phyloP scores from a whole-genome alignment of 1,140 invertebrate species.

The Ostrea edulis region DNA sequence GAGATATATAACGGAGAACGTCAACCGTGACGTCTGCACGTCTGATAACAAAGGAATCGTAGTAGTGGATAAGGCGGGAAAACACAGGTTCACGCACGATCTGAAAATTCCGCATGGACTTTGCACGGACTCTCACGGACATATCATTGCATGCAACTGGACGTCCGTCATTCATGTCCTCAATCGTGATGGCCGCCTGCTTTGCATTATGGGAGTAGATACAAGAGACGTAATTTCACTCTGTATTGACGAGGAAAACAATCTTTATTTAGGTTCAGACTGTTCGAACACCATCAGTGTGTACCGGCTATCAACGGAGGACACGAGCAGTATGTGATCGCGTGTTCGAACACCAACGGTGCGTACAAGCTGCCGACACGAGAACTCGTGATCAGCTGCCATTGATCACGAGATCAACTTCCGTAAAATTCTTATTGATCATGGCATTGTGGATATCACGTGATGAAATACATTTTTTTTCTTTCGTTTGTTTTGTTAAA shows the following conservation, averaged over 20 bases:
- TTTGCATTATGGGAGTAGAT: background rate
- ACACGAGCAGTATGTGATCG: background rate
- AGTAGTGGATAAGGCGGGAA: background rate
- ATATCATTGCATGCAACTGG: background rate
- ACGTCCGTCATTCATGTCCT: background rate
- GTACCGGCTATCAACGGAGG: background rate
- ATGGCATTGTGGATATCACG: no score
- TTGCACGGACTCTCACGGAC: background rate
- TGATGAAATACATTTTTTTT: no score
- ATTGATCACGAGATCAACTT: no score
- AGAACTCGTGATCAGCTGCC: no score
- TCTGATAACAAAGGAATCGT: background rate
- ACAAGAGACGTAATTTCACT: slow-evolving; percentile 2
- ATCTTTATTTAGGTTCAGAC: background rate
- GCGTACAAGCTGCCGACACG: no score
- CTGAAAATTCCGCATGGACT: slow-evolving; percentile 1
- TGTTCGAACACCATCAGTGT: background rate
- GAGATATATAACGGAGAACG: background rate
- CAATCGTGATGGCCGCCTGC: background rate
- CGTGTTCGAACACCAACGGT: background rate
- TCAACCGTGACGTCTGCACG: slow-evolving; percentile 4
- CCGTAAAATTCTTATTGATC: no score
- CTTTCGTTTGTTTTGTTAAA: no score
- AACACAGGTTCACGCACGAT: background rate
- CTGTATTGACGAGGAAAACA: background rate